A percentile compares a stretch with the other conserved stretches of the same genome.
Conservation (phyloP, 2,113 vertebrate genomes). For the Procavia capensis region DNA sequence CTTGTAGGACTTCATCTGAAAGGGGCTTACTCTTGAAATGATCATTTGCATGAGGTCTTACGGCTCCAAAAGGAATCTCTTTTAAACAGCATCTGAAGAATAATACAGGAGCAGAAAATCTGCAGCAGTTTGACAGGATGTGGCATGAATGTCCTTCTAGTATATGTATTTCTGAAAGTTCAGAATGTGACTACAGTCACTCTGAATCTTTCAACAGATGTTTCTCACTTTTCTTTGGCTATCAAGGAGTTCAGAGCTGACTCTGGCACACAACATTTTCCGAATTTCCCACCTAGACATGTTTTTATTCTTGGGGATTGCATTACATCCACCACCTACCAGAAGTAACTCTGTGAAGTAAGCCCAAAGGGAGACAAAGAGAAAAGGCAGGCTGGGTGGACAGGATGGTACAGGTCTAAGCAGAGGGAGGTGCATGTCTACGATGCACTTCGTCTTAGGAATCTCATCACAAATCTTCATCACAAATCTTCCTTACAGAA, state of each 20-base stretch:
- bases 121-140: conserved; percentile 81
- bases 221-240: conserved; percentile 17
- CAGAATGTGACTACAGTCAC: conserved; percentile 85
- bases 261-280: background rate
- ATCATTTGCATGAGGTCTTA: conserved; percentile 58
- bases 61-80: conserved; percentile 38
- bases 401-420: background rate
- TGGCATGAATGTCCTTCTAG: conserved; percentile 69
- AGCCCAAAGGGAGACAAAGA: background rate
- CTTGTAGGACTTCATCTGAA: background rate
- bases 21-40: conserved; percentile 16
- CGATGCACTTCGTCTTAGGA: background rate
- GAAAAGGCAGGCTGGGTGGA: background rate
- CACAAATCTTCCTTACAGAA: background rate
- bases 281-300: background rate
- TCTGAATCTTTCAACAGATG: conserved; percentile 23
- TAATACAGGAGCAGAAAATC: conserved; percentile 71
- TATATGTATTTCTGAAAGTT: conserved; percentile 82
- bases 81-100: conserved; percentile 66
- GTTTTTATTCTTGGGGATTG: background rate
- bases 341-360: background rate
- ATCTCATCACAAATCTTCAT: background rate
- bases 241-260: background rate
- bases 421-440: background rate
- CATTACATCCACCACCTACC: background rate